phyloP scores from a whole-genome alignment of 2,888 invertebrate species.

The Chalcosyrphus nemorum region DNA sequence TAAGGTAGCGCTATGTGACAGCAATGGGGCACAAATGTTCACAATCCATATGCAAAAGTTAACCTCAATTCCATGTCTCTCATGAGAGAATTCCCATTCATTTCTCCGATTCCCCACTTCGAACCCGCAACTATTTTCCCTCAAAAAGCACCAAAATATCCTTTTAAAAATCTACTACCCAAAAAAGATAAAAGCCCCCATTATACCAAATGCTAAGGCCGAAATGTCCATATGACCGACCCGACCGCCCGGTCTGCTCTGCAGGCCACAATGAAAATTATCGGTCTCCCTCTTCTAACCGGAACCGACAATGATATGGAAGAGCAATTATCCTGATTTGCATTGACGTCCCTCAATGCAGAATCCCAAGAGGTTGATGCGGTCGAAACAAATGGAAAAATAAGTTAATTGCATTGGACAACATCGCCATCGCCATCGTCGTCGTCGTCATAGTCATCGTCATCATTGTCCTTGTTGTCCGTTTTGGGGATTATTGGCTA shows the following conservation, averaged over 20 bases:
- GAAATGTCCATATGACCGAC: constrained; percentile 8
- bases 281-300: neutral
- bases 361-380: constrained; percentile 47
- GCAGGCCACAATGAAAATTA: neutral
- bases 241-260: no score
- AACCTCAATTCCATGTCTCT: neutral
- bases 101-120: neutral
- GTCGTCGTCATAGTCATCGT: no score
- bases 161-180: constrained; percentile 37
- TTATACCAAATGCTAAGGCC: neutral
- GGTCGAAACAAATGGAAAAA: constrained; percentile 45
- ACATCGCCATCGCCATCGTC: no score
- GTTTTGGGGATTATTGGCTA: constrained; percentile 51
- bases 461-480: no score
- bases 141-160: neutral
- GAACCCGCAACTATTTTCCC: neutral
- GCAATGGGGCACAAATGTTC: no score
- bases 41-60: neutral
- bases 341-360: constrained; percentile 31
- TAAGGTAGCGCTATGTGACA: no score
- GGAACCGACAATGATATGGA: constrained; percentile 34
- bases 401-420: constrained; percentile 70
- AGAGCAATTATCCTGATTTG: constrained; percentile 65
- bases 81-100: constrained; percentile 2
- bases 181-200: no score